A percentile compares a stretch with the other conserved stretches of the same genome.
Conservation (phyloP, 2,797 vertebrate species). For the Microctenopoma lineatum region DNA sequence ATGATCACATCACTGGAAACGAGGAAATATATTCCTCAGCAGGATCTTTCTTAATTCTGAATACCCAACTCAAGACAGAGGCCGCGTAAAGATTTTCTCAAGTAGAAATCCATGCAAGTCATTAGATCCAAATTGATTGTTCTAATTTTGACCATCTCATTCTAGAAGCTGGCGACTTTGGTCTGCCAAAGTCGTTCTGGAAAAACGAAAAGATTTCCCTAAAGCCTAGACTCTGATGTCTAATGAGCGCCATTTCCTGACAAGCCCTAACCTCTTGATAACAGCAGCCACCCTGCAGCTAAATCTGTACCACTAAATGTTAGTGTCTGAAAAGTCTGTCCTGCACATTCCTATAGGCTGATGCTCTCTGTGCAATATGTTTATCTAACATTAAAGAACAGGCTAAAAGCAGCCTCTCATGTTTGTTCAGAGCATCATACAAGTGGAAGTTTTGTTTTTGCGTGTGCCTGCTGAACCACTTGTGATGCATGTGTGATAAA, state of each 20-base stretch:
- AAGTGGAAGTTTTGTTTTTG: background rate
- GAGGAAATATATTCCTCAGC: slow-evolving; percentile 12
- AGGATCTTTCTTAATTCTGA: slow-evolving; percentile 25
- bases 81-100: slow-evolving; percentile 25
- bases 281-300: slow-evolving; percentile 37
- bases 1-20: slow-evolving; percentile 17
- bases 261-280: slow-evolving; percentile 74
- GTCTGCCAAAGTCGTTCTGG: slow-evolving; percentile 16
- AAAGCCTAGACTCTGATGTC: slow-evolving; percentile 46
- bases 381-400: slow-evolving; percentile 3
- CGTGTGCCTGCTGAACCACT: background rate
- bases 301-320: slow-evolving; percentile 25
- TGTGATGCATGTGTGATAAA: background rate
- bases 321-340: slow-evolving; percentile 1
- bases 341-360: background rate
- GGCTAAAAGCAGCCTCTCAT: background rate
- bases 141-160: slow-evolving; percentile 28
- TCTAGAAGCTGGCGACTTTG: slow-evolving; percentile 13
- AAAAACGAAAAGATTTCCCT: slow-evolving; percentile 15
- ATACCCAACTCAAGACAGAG: slow-evolving; percentile 35
- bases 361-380: background rate
- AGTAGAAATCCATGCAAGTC: slow-evolving; percentile 3
- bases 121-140: background rate
- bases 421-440: background rate
- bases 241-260: slow-evolving; percentile 78